Conservation (phyloP, 2,797 vertebrate species). For the Crossoptilon crossoptilon region DNA sequence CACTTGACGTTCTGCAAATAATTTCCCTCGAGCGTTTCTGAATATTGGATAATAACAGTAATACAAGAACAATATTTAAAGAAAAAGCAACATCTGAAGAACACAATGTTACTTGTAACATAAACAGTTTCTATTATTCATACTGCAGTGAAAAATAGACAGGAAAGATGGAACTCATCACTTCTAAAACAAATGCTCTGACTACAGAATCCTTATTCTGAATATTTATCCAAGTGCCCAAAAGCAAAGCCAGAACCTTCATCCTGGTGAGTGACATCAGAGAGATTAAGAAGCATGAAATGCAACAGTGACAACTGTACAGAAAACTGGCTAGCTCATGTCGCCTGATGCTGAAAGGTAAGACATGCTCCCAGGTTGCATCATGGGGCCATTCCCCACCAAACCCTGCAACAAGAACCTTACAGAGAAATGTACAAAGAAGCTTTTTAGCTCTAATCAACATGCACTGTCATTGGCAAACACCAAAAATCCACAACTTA, state of each 20-base stretch:
- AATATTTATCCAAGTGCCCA: background rate
- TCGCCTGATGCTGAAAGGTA: background rate
- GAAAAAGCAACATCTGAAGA: background rate
- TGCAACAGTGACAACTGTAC: background rate
- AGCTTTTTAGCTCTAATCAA: background rate
- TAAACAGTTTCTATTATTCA: background rate
- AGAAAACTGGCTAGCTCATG: background rate
- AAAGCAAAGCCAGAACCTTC: background rate
- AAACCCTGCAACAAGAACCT: background rate
- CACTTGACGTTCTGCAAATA: background rate
- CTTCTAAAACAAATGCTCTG: background rate
- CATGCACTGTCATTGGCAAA: background rate
- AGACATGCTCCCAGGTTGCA: background rate
- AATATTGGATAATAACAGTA: background rate
- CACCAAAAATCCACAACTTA: background rate
- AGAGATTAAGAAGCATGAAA: background rate
- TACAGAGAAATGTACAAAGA: background rate
- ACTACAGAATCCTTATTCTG: background rate
- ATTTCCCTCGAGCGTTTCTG: background rate
- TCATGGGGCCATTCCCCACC: rapidly evolving
- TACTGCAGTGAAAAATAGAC: background rate
- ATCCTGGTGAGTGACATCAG: background rate
- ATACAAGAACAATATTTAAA: background rate
- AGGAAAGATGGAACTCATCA: background rate
- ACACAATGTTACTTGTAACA: background rate